Percentiles rank a stretch among this genome's conserved stretches.
phyloP scores from a whole-genome alignment of 2,888 invertebrate genomes.

The Dasypogon diadema region DNA sequence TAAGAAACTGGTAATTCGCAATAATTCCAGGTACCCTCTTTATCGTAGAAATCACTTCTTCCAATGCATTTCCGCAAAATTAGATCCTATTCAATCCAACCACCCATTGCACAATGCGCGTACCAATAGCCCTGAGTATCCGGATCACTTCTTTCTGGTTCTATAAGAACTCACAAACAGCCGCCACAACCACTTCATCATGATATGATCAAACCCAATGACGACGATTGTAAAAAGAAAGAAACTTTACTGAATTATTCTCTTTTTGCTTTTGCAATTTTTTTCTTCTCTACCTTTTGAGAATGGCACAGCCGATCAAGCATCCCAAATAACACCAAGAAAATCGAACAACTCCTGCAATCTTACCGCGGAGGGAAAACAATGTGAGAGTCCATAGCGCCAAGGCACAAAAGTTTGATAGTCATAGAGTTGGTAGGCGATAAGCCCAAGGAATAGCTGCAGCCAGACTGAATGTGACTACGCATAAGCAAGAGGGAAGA shows the following conservation, averaged over 20 bases:
- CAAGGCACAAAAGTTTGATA: background rate
- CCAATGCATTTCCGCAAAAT: conserved; percentile 18
- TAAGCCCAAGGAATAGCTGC: background rate
- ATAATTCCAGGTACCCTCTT: no score
- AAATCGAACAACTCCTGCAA: conserved; percentile 23
- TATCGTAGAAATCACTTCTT: background rate
- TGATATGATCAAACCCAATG: no score
- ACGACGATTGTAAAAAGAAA: conserved; percentile 7
- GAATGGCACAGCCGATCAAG: conserved; percentile 11
- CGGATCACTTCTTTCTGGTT: background rate
- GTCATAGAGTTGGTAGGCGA: background rate
- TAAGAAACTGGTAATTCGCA: no score
- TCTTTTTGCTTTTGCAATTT: background rate
- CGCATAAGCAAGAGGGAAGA: background rate
- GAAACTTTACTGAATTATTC: background rate
- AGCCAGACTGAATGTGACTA: background rate
- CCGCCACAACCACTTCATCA: background rate
- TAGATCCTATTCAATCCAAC: conserved; percentile 22
- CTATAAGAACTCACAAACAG: background rate
- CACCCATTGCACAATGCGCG: conserved; percentile 5
- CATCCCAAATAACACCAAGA: conserved; percentile 21
- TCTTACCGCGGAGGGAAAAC: conserved; percentile 14
- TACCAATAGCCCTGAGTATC: background rate
- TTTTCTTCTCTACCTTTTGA: no score
- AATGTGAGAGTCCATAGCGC: conserved; percentile 4